Evolutionary conservation across 2,888 invertebrate species (phyloP).

Genomic region (Spodoptera exigua): DNA sequence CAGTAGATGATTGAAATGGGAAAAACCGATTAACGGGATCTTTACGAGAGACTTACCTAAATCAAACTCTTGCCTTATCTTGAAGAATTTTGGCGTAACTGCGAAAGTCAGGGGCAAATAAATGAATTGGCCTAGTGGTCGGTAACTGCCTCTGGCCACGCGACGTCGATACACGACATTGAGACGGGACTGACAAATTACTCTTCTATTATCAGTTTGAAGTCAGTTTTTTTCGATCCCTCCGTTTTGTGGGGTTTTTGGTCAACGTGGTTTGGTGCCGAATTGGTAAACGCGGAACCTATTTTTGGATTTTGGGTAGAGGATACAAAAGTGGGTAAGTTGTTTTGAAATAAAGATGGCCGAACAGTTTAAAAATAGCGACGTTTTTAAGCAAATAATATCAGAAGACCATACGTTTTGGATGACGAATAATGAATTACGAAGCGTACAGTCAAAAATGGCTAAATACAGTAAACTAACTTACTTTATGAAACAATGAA

Average conservation of each 20-base stretch:
- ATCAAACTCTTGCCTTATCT: constrained; percentile 69
- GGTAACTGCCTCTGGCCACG: constrained; percentile 67
- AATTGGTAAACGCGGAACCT: too few relatives aligned
- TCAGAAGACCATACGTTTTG: too few relatives aligned
- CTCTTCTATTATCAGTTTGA: constrained; percentile 60
- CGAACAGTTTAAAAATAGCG: too few relatives aligned
- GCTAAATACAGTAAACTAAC: too few relatives aligned
- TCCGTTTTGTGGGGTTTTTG: constrained; percentile 31
- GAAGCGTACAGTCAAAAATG: too few relatives aligned
- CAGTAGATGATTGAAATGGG: constrained; percentile 40
- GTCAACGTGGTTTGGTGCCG: neutral
- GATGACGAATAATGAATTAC: too few relatives aligned
- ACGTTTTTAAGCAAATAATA: too few relatives aligned
- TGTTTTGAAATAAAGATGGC: too few relatives aligned
- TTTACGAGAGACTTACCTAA: constrained; percentile 52
- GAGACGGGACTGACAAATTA: constrained; percentile 64
- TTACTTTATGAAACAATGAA: too few relatives aligned
- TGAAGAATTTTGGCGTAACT: constrained; percentile 27
- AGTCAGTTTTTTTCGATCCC: constrained; percentile 1
- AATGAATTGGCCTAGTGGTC: constrained; percentile 60
- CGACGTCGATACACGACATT: constrained; percentile 63
- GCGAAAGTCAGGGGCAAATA: constrained; percentile 69
- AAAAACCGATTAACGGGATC: constrained; percentile 47
- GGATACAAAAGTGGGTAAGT: neutral
- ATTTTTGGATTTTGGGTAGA: neutral